phyloP scores from a whole-genome alignment of 64 coral and sea anemone species.

The Cladopsammia gracilis region DNA sequence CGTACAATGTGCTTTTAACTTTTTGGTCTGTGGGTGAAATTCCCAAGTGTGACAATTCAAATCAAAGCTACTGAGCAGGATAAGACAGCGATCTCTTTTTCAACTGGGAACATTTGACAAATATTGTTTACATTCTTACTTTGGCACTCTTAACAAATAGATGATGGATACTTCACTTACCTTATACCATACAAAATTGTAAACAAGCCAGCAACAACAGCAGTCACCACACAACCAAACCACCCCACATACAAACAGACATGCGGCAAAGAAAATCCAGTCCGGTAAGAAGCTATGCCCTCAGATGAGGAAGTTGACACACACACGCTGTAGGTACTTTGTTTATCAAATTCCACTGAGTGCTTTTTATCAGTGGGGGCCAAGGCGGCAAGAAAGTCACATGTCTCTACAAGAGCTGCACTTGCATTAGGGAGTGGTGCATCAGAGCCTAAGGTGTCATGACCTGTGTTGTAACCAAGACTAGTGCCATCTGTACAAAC shows the following conservation, averaged over 20 bases:
- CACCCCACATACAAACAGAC: slow-evolving; percentile 51
- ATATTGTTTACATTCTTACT: too few relatives aligned
- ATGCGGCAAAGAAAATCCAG: neutral
- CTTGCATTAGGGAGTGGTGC: neutral
- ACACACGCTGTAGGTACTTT: slow-evolving; percentile 1
- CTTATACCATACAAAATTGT: slow-evolving; percentile 71
- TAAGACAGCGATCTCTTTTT: too few relatives aligned
- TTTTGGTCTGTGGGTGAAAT: too few relatives aligned
- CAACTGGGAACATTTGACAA: too few relatives aligned
- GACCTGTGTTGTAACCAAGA: neutral
- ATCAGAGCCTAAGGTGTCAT: neutral
- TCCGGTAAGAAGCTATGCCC: neutral
- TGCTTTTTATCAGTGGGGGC: neutral
- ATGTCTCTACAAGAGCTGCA: neutral
- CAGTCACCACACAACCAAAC: slow-evolving; percentile 52
- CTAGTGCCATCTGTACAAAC: slow-evolving; percentile 18
- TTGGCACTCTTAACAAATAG: too few relatives aligned
- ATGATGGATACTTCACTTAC: neutral
- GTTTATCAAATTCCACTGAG: neutral
- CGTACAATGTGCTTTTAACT: too few relatives aligned
- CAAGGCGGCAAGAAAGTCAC: slow-evolving; percentile 2
- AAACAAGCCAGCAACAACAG: slow-evolving; percentile 1
- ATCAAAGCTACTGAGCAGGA: too few relatives aligned
- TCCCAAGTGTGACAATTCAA: too few relatives aligned
- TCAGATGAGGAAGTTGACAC: neutral